phyloP scores from a whole-genome alignment of 2,113 vertebrate species.

The Potamarius usumacintae region DNA sequence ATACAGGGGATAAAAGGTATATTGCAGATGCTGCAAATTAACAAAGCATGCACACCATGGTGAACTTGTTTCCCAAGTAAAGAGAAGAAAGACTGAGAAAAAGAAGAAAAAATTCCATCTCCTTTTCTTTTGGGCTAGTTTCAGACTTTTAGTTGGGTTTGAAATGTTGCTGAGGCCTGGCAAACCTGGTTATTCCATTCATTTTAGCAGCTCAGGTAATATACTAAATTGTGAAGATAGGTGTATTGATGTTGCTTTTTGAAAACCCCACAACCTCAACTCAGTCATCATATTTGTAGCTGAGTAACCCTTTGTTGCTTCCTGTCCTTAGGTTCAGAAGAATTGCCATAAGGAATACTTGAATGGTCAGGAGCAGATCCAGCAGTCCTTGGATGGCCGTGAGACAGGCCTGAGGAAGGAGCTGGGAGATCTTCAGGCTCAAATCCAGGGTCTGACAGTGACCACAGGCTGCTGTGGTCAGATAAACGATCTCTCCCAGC shows the following conservation, averaged over 20 bases:
- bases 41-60: neutral
- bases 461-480: slow-evolving; percentile 87
- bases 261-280: neutral
- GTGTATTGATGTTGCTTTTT: neutral
- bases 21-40: neutral
- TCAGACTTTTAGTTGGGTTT: neutral
- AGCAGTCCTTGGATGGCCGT: slow-evolving; percentile 85
- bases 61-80: neutral
- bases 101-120: neutral
- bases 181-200: neutral
- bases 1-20: neutral
- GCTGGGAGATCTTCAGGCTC: slow-evolving; percentile 84
- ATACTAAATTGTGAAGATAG: neutral
- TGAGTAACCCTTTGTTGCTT: neutral
- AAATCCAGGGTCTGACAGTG: slow-evolving; percentile 86
- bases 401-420: slow-evolving; percentile 88
- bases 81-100: too few species aligned
- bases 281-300: neutral
- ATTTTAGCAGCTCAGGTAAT: neutral
- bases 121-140: neutral
- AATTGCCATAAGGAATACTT: slow-evolving; percentile 86
- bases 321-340: slow-evolving; percentile 67
- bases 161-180: neutral
- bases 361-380: slow-evolving; percentile 81
- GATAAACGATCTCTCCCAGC: slow-evolving; percentile 79